Percentiles rank a stretch among this genome's conserved stretches.
phyloP scores from a whole-genome alignment of 2,113 vertebrate species.

The Corvus hawaiiensis region DNA sequence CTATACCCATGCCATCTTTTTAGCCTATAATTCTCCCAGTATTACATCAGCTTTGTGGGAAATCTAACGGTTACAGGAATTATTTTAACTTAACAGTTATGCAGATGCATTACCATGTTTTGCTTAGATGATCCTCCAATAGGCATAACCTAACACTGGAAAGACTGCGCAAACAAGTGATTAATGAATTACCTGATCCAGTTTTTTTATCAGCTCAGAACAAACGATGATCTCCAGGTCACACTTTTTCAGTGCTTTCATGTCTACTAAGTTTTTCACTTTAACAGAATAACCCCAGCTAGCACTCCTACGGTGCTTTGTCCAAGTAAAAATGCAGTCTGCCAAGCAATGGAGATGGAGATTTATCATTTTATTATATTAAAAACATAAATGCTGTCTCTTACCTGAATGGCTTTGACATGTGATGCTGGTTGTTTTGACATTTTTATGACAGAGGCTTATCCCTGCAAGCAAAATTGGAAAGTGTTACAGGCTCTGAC shows the following conservation, averaged over 20 bases:
- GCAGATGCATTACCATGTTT: not conserved
- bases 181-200: not conserved
- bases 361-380: not conserved
- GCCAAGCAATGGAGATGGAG: not conserved
- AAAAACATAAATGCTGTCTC: slow-evolving; percentile 62
- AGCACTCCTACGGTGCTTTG: not conserved
- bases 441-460: slow-evolving; percentile 78
- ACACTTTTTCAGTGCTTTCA: not conserved
- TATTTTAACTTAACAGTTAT: not conserved
- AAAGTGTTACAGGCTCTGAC: slow-evolving; percentile 66
- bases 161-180: not conserved
- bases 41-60: not conserved
- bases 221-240: not conserved
- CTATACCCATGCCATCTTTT: not conserved
- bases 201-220: not conserved
- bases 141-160: not conserved
- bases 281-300: slow-evolving; percentile 15
- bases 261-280: not conserved
- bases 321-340: not conserved
- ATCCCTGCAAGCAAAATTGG: slow-evolving; percentile 71
- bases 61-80: not conserved
- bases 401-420: slow-evolving; percentile 97
- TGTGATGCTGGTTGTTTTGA: slow-evolving; percentile 92
- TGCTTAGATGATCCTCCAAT: not conserved
- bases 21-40: not conserved